Evolutionary conservation across 1,140 invertebrate species (phyloP), one percentile per base, ranked within the genome.

Genomic region (Pseudomyrmex sp.): DNA sequence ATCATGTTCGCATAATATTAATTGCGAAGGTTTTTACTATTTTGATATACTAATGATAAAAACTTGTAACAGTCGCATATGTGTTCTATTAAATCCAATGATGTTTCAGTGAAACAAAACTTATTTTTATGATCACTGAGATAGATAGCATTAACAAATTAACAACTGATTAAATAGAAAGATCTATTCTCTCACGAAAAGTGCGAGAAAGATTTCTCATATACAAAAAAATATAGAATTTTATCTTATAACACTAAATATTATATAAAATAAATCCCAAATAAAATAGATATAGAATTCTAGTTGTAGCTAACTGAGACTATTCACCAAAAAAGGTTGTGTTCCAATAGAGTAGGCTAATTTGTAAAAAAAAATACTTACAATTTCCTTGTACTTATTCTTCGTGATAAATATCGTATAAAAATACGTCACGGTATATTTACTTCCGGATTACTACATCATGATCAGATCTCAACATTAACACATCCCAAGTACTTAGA

Each of bases 301-400:
- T 91, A 92, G 87, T 86, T 85, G 70, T 88, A 90, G 86, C 66
- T 87, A 91, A 92, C 91, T 92, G 92, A 92, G 92, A 93, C 68
- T 92, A 92, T 90, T 92, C 91, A 93, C 92, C 92, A 92, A 90
- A 88, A 85, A 82, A 91, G 92, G 85, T 92, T 93, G 92, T 93
- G 92, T 93, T 93, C 92, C 90, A 89, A 89, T 92, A 92, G 80
- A 23, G 80, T 89, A 89, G 84, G 80, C 82, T 89, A 35, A 88
- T 79, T 75, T 89, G 59, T 86, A 82, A 85, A 82, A 50, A 35
- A 44, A 35, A 7, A 50, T 90, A 87, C 65, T 89, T 75, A 72
- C 76, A 82, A 15, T 74, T 65, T 83, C 66, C 20, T 85, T 15
- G 68, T 87, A 87, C 70, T 87, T 72, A 84, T 56, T 35, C 83